A percentile compares a stretch with the other conserved stretches of the same genome.
Conservation (phyloP, 2,888 invertebrate genomes). For the Caenorhabditis doughertyi region DNA sequence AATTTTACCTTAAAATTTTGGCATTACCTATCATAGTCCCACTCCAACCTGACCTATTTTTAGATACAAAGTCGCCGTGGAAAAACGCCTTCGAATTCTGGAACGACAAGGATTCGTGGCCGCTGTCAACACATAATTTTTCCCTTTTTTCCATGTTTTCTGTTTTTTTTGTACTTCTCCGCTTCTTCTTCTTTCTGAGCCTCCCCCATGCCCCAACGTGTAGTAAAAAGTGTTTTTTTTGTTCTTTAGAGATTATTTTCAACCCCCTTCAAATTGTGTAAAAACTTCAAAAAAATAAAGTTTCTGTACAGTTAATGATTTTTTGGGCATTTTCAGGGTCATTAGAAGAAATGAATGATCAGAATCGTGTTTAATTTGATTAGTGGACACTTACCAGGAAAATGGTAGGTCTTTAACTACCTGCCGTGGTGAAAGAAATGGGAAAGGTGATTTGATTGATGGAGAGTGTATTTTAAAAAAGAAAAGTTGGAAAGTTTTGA, state of each 20-base stretch:
- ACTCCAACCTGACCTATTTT: too few relatives aligned
- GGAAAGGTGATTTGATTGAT: too few relatives aligned
- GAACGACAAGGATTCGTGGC: slow-evolving; percentile 85
- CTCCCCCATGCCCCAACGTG: slow-evolving; percentile 13
- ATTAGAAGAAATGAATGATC: not conserved
- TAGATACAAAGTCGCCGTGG: slow-evolving; percentile 96
- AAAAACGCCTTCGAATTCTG: slow-evolving; percentile 92
- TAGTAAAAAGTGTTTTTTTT: slow-evolving; percentile 4
- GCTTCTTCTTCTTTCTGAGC: slow-evolving; percentile 3
- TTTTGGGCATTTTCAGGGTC: not conserved
- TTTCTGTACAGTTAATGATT: not conserved
- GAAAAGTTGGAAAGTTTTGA: too few relatives aligned
- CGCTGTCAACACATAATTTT: slow-evolving; percentile 72
- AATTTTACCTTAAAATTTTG: not conserved
- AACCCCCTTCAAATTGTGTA: too few relatives aligned
- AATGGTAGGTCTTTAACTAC: too few relatives aligned
- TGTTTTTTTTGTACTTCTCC: too few relatives aligned
- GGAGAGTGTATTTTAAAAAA: too few relatives aligned
- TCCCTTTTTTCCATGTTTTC: not conserved
- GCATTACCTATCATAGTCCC: not conserved
- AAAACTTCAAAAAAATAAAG: not conserved
- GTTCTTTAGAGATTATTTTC: not conserved
- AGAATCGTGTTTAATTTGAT: too few relatives aligned
- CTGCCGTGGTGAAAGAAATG: too few relatives aligned
- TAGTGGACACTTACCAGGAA: too few relatives aligned